These are phyloP conservation scores for Rhodophaea formosa DNA, from an alignment of 2,888 invertebrate species.

Conservation along the genomic window DNA sequence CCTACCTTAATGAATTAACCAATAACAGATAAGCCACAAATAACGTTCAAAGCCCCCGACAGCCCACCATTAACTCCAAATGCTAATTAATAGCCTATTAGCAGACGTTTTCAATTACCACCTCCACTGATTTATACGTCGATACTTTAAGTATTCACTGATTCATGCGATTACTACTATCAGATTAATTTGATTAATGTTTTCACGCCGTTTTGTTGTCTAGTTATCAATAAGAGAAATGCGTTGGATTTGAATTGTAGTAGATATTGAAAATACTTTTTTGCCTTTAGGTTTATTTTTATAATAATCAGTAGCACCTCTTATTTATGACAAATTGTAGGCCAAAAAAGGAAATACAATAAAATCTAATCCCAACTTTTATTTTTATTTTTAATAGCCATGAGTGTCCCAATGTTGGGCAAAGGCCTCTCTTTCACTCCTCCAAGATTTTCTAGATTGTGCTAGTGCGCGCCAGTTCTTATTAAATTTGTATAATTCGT, in stretches of 20 bases:
- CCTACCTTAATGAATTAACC: background rate
- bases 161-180: slow-evolving; percentile 59
- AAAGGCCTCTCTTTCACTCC: no score
- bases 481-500: no score
- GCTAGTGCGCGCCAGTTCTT: no score
- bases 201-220: slow-evolving; percentile 34
- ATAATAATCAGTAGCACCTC: no score
- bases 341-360: no score
- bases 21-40: slow-evolving; percentile 23
- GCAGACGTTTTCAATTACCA: slow-evolving; percentile 73
- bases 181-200: slow-evolving; percentile 51
- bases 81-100: slow-evolving; percentile 76
- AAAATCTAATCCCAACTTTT: no score
- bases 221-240: slow-evolving; percentile 20
- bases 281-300: no score
- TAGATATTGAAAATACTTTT: background rate
- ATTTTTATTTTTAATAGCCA: no score
- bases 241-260: background rate
- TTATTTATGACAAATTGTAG: no score
- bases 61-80: slow-evolving; percentile 67
- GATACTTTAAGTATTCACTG: slow-evolving; percentile 50
- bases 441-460: no score
- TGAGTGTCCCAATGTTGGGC: no score
- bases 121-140: slow-evolving; percentile 63
- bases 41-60: slow-evolving; percentile 46